Evolutionary conservation across 64 coral and sea anemone species (phyloP).

Genomic region (Montipora cactus): DNA sequence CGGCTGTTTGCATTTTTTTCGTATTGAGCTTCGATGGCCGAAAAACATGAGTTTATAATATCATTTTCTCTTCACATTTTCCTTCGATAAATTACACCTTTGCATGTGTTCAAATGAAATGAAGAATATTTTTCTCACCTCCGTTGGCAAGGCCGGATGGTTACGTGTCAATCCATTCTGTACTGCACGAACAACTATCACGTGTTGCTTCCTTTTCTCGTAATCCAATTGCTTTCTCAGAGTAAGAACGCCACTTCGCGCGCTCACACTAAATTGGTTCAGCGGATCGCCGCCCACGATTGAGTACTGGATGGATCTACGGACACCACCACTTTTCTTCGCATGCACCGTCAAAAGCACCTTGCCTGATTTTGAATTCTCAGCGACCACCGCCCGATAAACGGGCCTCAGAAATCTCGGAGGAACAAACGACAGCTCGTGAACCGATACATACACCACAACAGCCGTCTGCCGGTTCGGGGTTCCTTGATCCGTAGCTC

Average conservation of each 20-base stretch:
- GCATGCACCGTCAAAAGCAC: slow-evolving; percentile 42
- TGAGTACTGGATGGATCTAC: slow-evolving; percentile 46
- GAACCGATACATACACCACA: slow-evolving; percentile 52
- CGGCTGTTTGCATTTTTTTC: too few species aligned
- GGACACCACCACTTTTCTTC: background rate
- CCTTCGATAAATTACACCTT: too few species aligned
- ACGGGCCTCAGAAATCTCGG: slow-evolving; percentile 15
- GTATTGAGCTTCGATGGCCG: too few species aligned
- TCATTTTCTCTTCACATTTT: too few species aligned
- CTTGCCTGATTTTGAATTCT: background rate
- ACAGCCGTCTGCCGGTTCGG: slow-evolving; percentile 44
- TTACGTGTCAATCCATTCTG: slow-evolving; percentile 41
- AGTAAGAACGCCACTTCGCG: slow-evolving; percentile 42
- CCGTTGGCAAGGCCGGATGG: slow-evolving; percentile 44
- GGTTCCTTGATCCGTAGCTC: slow-evolving; percentile 39
- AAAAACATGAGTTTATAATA: too few species aligned
- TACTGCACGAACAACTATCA: slow-evolving; percentile 53
- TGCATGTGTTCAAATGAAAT: background rate
- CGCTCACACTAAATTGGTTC: slow-evolving; percentile 56
- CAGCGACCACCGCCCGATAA: slow-evolving; percentile 24
- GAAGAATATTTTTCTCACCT: slow-evolving; percentile 14
- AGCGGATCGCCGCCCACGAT: slow-evolving; percentile 70
- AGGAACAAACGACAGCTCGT: slow-evolving; percentile 40
- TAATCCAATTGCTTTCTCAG: slow-evolving; percentile 65
- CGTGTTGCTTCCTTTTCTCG: slow-evolving; percentile 19